phyloP scores from a whole-genome alignment of 2,888 invertebrate species.

The Caenorhabditis plicata region DNA sequence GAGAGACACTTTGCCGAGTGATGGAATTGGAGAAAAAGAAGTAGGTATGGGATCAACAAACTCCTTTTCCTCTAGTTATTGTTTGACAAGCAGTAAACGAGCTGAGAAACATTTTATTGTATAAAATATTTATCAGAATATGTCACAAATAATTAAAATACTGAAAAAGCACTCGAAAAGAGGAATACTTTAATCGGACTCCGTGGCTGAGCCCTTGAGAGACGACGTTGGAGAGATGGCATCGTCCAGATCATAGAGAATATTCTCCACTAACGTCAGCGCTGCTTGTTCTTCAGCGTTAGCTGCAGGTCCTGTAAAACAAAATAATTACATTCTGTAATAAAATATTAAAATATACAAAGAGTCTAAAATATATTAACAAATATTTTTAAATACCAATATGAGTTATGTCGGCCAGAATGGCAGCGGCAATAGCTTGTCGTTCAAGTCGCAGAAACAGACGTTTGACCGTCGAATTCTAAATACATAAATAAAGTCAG shows the following conservation, averaged over 20 bases:
- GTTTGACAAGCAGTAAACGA: no score
- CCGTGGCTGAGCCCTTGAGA: not conserved
- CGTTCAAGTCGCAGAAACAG: constrained; percentile 2
- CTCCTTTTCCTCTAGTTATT: no score
- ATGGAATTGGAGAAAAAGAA: no score
- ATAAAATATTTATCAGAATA: constrained; percentile 1
- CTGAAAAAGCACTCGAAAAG: not conserved
- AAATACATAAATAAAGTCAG: constrained; percentile 5
- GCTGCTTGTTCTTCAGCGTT: constrained; percentile 1
- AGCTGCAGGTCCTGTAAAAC: constrained; percentile 2
- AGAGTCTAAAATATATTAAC: constrained; percentile 2
- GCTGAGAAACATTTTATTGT: no score
- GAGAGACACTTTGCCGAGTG: no score
- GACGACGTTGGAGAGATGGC: not conserved
- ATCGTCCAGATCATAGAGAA: constrained; percentile 1
- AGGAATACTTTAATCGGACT: constrained; percentile 1
- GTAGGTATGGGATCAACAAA: no score
- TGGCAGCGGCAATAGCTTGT: not conserved
- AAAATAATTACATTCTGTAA: constrained; percentile 1
- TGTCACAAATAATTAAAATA: constrained; percentile 1
- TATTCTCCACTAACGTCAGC: constrained; percentile 1
- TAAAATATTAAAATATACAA: constrained; percentile 1
- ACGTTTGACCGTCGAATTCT: not conserved
- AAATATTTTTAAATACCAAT: constrained; percentile 3
- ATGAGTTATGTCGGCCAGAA: constrained; percentile 1